Base-by-base conservation (phyloP, 2,113 vertebrate genomes). In the Sporophila hypoxantha region DNA sequence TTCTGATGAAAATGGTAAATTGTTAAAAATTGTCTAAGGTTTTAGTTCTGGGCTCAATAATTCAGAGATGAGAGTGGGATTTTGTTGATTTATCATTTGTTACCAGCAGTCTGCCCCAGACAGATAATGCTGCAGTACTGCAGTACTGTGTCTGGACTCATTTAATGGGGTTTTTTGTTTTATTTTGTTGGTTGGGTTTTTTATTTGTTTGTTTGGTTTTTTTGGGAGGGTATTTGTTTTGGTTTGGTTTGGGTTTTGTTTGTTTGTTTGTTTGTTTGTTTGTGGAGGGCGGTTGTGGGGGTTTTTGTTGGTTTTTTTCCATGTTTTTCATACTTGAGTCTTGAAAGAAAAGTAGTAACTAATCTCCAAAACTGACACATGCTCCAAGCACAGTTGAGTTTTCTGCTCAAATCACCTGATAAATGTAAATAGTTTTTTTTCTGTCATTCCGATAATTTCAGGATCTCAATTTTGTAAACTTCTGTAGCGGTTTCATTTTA, bases 21-120 rank as follows among this genome's bases (percentile, higher is more conserved):
- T 94, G 76, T 90, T 93, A 94, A 96, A 96, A 14, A 56, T 36
- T 93, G 88, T 95, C 86, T 44, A 69, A 94, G 82, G 47, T 94
- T 96, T 96, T 85, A 85, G 92, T 70, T 96, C 92, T 44, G 36
- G 74, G 49, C 42, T 96, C 75, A 95, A 74, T 94, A 96, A 95
- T 96, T 96, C 83, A 96, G 78, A 95, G 34, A 41, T 26, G 13
- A 57, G 36, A 91, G 21, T 60, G 42, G n/a, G 52, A 26, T 92
- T 95, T 78, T 94, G 92, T 93, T 95, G 87, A 85, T 95, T 95
- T 85, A 73, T 94, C 88, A 92, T 95, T 95, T 95, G 26, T 78
- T 94, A 77, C 34, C 4, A 53, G 68, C 52, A 23, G 3, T 93
- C 69, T 93, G 68, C 73, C 52, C 17, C 32, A 39, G 20, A 22